phyloP scores from a whole-genome alignment of 2,888 invertebrate species.

The Spisula solida region DNA sequence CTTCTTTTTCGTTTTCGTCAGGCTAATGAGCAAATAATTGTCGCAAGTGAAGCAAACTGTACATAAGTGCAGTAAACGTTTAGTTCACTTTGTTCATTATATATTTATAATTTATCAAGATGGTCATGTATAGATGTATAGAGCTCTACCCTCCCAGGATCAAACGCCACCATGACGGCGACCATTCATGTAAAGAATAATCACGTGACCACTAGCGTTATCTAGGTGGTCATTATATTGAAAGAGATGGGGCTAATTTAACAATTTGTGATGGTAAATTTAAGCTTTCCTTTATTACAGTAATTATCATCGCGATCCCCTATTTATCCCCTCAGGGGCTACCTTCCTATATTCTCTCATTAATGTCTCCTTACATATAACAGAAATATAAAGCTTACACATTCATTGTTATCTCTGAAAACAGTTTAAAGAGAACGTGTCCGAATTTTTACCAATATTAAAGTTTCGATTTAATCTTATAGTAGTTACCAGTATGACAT shows the following conservation, averaged over 20 bases:
- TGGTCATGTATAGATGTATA: not conserved
- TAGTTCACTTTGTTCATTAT: not conserved
- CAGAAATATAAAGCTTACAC: not conserved
- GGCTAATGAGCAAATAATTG: too few species aligned
- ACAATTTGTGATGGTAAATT: constrained; percentile 40
- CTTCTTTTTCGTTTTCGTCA: too few species aligned
- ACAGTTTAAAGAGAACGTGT: too few species aligned
- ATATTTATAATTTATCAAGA: not conserved
- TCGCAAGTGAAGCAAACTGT: too few species aligned
- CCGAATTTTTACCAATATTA: too few species aligned
- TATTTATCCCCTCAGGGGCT: not conserved
- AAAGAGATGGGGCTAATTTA: constrained; percentile 42
- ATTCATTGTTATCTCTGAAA: too few species aligned
- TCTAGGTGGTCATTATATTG: constrained; percentile 32
- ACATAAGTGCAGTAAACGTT: too few species aligned
- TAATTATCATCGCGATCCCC: not conserved
- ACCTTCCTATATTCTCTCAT: not conserved
- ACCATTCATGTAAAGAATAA: not conserved
- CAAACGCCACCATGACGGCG: not conserved
- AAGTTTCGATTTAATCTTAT: too few species aligned
- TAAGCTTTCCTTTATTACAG: constrained; percentile 11
- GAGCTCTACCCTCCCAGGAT: not conserved
- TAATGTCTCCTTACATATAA: not conserved
- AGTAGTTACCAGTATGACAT: too few species aligned
- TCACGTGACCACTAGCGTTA: not conserved